Evolutionary conservation across 2,888 invertebrate genomes (phyloP), one percentile per base, ranked within the genome.

Genomic region (Pristionchus japonicus): DNA sequence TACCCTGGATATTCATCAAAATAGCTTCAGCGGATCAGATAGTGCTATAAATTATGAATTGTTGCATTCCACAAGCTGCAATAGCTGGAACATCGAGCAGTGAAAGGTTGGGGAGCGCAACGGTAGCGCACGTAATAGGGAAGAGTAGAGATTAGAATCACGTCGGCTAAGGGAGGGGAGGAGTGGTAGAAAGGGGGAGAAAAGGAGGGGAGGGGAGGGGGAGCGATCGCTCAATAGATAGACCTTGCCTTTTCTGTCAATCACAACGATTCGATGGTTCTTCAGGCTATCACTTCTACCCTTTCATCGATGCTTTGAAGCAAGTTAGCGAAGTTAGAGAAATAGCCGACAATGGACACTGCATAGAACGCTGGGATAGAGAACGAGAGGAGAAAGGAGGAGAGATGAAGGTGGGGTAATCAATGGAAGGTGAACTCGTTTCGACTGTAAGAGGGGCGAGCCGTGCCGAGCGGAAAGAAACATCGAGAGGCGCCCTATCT

Each of bases 321-420:
- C 17, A 13, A 15, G 57, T 57, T n/a, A 7, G 17, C 7, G 57
- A 23, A 57, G 43, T 9, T 43, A 43, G 11, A 43, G 43, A 43
- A 6, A 43, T 43, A 6, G 6, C 43, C 43, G 11, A 11, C 43
- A 43, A 43, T 43, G 43, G 43, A 9, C 43, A 43, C 11, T 9
- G 43, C 6, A 27, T 15, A 20, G 70, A 70, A 70, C 23, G 70
- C 31, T n/a, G n/a, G n/a, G n/a, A n/a, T n/a, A 70, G 7, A 70
- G 70, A 37, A 20, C 6, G 43, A 11, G 43, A 43, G 11, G 43
- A 43, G 43, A 11, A 34, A n/a, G 3, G 34, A 34, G 67, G 67
- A 67, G 80, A 47, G 80, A 31, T 57, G 80, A 47, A 80, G 80
- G 80, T n/a, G 80, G 17, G 80, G 80, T 80, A 47, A 80, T 47